Conservation (phyloP, 2,888 invertebrate genomes). For the Agrypnus murinus region DNA sequence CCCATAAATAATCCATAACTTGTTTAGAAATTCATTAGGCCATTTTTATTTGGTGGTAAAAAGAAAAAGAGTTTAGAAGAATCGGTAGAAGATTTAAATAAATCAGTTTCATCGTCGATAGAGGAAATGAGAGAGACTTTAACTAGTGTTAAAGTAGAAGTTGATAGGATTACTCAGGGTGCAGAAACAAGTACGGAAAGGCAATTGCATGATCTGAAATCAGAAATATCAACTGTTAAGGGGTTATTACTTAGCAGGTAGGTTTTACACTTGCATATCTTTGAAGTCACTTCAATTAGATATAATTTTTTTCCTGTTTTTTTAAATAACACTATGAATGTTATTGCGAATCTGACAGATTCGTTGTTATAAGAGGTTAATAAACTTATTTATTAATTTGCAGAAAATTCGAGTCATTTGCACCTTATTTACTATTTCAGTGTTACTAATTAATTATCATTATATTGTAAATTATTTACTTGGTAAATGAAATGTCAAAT, state of each 20-base stretch:
- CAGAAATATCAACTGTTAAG: slow-evolving; percentile 82
- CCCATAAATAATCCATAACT: slow-evolving; percentile 38
- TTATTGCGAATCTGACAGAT: too few relatives aligned
- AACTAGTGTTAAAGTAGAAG: slow-evolving; percentile 78
- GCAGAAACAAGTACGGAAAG: slow-evolving; percentile 72
- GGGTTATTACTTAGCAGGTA: slow-evolving; percentile 82
- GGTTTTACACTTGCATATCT: too few relatives aligned
- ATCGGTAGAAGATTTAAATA: slow-evolving; percentile 79
- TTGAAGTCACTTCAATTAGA: too few relatives aligned
- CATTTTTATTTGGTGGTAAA: slow-evolving; percentile 80
- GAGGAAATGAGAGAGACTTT: slow-evolving; percentile 79
- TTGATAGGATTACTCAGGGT: slow-evolving; percentile 74
- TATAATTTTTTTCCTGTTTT: too few relatives aligned
- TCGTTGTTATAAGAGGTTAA: too few relatives aligned
- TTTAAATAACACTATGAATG: too few relatives aligned
- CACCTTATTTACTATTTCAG: too few relatives aligned
- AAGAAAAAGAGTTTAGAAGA: slow-evolving; percentile 80
- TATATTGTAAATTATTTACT: too few relatives aligned
- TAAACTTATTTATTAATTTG: too few relatives aligned
- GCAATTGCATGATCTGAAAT: slow-evolving; percentile 80
- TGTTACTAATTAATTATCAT: too few relatives aligned
- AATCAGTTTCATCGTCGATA: slow-evolving; percentile 77
- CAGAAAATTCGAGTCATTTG: too few relatives aligned
- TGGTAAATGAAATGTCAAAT: too few relatives aligned
- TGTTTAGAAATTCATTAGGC: slow-evolving; percentile 77